A percentile compares a stretch with the other conserved stretches of the same genome.
phyloP scores from a whole-genome alignment of 1,140 invertebrate genomes.

The Diuraphis noxia region DNA sequence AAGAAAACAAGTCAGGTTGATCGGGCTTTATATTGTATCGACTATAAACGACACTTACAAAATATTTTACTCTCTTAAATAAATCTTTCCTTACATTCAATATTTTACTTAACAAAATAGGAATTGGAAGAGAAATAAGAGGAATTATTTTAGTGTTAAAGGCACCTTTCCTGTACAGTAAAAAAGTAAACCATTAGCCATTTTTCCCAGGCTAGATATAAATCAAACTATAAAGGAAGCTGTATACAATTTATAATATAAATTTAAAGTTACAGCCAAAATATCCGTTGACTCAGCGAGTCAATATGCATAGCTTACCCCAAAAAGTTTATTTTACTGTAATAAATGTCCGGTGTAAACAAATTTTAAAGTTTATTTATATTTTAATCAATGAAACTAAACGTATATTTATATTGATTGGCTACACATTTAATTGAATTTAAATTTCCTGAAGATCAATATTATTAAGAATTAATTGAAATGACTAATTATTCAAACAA shows the following conservation, averaged over 20 bases:
- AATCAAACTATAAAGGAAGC: too few relatives aligned
- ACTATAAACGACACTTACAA: background rate
- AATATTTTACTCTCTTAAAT: background rate
- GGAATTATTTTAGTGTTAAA: background rate
- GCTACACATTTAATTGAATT: too few relatives aligned
- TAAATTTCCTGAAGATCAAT: background rate
- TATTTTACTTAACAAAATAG: background rate
- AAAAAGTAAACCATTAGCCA: background rate
- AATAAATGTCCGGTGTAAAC: too few relatives aligned
- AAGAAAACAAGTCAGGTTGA: background rate
- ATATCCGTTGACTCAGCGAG: background rate
- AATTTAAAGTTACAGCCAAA: background rate
- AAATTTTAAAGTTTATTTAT: too few relatives aligned
- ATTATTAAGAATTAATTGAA: background rate
- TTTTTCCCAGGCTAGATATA: background rate
- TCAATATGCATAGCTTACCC: background rate
- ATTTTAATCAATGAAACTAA: too few relatives aligned
- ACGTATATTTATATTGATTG: too few relatives aligned
- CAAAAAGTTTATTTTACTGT: background rate
- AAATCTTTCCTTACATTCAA: background rate
- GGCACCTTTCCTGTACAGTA: background rate
- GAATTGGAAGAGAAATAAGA: background rate
- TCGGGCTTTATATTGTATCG: background rate
- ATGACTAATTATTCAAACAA: background rate
- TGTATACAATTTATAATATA: background rate